Conservation (phyloP, 2,888 invertebrate species). For the Leptura quadrifasciata region DNA sequence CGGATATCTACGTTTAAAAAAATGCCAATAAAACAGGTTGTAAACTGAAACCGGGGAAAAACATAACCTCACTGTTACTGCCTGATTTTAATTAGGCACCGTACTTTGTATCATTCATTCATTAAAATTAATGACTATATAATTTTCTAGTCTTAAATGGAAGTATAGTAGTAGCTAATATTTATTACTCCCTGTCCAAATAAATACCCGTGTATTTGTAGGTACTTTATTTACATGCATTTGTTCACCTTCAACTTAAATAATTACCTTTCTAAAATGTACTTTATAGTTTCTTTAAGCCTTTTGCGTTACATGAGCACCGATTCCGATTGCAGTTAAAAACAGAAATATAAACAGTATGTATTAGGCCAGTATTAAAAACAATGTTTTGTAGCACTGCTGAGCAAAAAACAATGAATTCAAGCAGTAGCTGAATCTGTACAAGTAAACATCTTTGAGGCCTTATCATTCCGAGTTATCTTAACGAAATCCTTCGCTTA, state of each 20-base stretch:
- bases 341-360: too few relatives aligned
- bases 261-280: constrained; percentile 25
- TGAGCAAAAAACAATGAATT: background rate
- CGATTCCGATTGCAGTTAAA: background rate
- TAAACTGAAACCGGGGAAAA: background rate
- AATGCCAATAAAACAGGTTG: constrained; percentile 24
- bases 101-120: background rate
- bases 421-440: background rate
- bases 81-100: constrained; percentile 3
- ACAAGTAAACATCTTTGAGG: background rate
- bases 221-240: constrained; percentile 5
- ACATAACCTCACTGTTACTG: constrained; percentile 23
- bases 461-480: background rate
- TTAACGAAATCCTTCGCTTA: background rate
- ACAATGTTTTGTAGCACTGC: background rate
- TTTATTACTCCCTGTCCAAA: background rate
- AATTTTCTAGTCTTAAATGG: background rate
- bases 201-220: background rate
- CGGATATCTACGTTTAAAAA: background rate
- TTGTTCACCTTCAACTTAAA: constrained; percentile 4
- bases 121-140: constrained; percentile 5
- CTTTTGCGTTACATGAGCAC: background rate
- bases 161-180: background rate
- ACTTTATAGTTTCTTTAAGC: constrained; percentile 1
- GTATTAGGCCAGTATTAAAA: background rate